phyloP scores from a whole-genome alignment of 1,140 invertebrate species.

The Apis florea region DNA sequence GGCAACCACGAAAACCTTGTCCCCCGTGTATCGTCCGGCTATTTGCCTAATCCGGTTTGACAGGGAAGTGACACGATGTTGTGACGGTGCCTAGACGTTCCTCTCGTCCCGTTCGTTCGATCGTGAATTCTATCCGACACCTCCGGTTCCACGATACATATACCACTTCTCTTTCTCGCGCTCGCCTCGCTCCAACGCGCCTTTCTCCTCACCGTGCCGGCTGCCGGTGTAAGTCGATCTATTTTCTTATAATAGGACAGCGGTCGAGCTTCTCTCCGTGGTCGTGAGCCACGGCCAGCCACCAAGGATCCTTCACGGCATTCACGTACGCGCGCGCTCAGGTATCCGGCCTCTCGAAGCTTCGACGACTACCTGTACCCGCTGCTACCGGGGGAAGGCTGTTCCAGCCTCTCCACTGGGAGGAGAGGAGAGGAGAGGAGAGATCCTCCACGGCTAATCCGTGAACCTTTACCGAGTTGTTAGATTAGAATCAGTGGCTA shows the following conservation, averaged over 20 bases:
- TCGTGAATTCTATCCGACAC: constrained; percentile 57
- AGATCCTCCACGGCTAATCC: constrained; percentile 29
- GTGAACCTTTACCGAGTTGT: constrained; percentile 17
- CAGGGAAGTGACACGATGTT: constrained; percentile 71
- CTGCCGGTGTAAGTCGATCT: constrained; percentile 63
- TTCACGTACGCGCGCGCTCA: constrained; percentile 28
- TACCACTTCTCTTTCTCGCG: constrained; percentile 4
- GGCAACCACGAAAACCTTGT: constrained; percentile 57
- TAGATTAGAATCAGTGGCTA: constrained; percentile 54
- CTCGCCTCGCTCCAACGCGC: background rate
- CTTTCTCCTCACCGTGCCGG: background rate
- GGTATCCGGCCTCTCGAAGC: constrained; percentile 38
- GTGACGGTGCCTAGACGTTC: constrained; percentile 65
- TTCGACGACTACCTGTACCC: constrained; percentile 52
- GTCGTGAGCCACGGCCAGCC: background rate
- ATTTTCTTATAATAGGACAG: constrained; percentile 66
- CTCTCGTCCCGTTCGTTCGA: constrained; percentile 34
- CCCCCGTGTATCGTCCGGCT: constrained; percentile 43
- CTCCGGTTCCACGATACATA: constrained; percentile 20
- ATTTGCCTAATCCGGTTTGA: constrained; percentile 72
- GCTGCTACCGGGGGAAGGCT: constrained; percentile 31
- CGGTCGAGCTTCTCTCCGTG: constrained; percentile 27
- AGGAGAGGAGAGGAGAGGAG: background rate
- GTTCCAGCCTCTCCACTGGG: background rate
- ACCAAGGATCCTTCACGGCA: background rate